phyloP scores from a whole-genome alignment of 2,113 vertebrate species.

The Laticauda colubrina region DNA sequence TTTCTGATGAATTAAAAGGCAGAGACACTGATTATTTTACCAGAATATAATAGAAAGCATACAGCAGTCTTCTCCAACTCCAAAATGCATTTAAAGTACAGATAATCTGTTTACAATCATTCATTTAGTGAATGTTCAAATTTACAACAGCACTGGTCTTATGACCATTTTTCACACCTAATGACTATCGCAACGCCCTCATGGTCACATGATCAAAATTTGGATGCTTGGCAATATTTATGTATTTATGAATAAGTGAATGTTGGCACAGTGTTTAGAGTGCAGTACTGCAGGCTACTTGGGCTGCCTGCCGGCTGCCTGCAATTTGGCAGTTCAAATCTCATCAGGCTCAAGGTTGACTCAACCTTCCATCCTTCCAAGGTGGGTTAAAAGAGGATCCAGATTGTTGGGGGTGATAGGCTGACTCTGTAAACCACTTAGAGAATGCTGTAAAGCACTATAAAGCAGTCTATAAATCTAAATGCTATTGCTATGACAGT shows the following conservation, averaged over 20 bases:
- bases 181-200: not conserved
- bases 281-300: too few relatives aligned
- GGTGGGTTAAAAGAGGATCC: too few relatives aligned
- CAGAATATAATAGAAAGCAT: not conserved
- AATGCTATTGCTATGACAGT: not conserved
- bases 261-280: too few relatives aligned
- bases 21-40: not conserved
- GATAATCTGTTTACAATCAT: not conserved
- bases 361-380: too few relatives aligned
- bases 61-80: not conserved
- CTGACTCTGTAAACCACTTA: too few relatives aligned
- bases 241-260: not conserved
- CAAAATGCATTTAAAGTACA: not conserved
- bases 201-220: not conserved
- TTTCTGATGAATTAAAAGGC: not conserved
- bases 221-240: not conserved
- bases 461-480: too few relatives aligned
- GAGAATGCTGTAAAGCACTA: too few relatives aligned
- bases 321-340: too few relatives aligned
- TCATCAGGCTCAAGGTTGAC: too few relatives aligned
- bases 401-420: too few relatives aligned
- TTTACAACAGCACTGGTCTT: not conserved
- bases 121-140: not conserved
- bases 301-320: too few relatives aligned
- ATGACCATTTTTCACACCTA: not conserved